Percentiles rank a stretch among this genome's conserved stretches.
phyloP scores from a whole-genome alignment of 2,888 invertebrate species.

The Spicauda simplicius region DNA sequence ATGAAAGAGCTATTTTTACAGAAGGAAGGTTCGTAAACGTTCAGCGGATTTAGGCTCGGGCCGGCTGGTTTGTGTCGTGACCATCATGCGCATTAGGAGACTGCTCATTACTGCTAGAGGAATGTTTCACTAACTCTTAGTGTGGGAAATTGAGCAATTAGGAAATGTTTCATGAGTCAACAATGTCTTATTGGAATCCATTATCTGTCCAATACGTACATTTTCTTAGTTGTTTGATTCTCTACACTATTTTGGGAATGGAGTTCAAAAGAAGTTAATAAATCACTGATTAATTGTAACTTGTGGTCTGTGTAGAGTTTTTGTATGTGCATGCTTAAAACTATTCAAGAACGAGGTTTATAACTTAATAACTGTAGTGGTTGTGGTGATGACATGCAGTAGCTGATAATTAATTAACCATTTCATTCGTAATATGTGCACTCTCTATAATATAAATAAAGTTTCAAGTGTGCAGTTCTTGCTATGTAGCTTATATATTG shows the following conservation, averaged over 20 bases:
- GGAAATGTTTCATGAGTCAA: neutral
- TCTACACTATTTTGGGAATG: neutral
- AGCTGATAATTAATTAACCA: too few species aligned
- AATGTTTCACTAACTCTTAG: slow-evolving; percentile 29
- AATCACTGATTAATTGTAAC: slow-evolving; percentile 1
- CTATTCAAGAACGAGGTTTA: neutral
- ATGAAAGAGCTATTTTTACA: slow-evolving; percentile 96
- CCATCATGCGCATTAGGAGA: slow-evolving; percentile 18
- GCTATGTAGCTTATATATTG: too few species aligned
- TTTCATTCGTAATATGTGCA: too few species aligned
- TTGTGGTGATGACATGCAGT: neutral
- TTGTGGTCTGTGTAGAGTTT: neutral
- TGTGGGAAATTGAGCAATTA: slow-evolving; percentile 6
- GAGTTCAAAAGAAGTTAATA: neutral
- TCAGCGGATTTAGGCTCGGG: slow-evolving; percentile 29
- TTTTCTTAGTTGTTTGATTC: slow-evolving; percentile 10
- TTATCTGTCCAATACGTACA: neutral
- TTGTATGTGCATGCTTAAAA: neutral
- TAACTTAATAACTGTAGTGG: neutral
- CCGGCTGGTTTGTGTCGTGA: slow-evolving; percentile 30
- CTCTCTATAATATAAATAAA: too few species aligned
- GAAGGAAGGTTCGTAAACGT: slow-evolving; percentile 91
- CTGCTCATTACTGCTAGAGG: slow-evolving; percentile 27
- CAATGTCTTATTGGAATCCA: neutral
- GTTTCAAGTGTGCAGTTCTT: too few species aligned